phyloP scores from a whole-genome alignment of 2,797 vertebrate species.

The Sarcophilus harrisii region DNA sequence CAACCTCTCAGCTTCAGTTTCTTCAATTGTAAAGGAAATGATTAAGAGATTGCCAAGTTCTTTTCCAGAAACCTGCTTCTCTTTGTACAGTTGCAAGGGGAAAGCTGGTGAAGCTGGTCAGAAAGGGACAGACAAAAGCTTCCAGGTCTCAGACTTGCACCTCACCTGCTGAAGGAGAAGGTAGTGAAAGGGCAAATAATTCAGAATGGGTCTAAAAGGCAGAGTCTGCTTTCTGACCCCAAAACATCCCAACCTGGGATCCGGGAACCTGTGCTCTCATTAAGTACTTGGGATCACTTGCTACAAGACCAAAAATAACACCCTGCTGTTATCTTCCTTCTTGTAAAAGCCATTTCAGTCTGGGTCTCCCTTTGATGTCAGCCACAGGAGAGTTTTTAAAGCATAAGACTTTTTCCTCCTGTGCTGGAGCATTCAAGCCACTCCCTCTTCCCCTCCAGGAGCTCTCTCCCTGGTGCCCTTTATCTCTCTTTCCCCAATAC shows the following conservation, averaged over 20 bases:
- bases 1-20: neutral
- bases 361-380: neutral
- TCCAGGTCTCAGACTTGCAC: neutral
- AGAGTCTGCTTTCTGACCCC: neutral
- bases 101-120: neutral
- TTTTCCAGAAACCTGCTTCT: neutral
- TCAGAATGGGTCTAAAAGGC: neutral
- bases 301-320: neutral
- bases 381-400: neutral
- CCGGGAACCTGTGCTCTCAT: neutral
- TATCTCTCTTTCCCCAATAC: slow-evolving; percentile 33
- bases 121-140: neutral
- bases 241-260: neutral
- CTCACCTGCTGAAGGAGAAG: neutral
- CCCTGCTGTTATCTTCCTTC: neutral
- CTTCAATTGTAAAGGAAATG: neutral
- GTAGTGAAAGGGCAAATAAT: neutral
- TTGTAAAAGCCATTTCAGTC: neutral
- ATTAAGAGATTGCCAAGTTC: neutral
- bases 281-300: neutral
- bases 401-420: neutral
- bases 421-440: neutral
- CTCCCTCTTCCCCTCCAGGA: neutral
- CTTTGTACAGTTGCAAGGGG: neutral
- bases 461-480: neutral